Evolutionary conservation across 2,113 vertebrate species (phyloP).

Genomic region (Phylloscopus trochilus): DNA sequence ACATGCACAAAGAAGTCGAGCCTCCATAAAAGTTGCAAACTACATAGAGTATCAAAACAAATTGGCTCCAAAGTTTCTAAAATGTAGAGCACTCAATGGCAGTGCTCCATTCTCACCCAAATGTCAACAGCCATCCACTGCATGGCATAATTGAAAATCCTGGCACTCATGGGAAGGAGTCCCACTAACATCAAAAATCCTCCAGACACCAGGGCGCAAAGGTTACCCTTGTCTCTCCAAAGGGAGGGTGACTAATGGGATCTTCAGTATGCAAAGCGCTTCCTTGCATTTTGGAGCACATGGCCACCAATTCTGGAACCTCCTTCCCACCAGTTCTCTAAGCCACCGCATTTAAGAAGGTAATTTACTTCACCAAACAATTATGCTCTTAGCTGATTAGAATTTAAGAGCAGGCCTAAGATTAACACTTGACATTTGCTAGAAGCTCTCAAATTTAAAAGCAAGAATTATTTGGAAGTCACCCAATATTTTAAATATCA

Average conservation of each 20-base stretch:
- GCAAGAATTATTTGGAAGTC: conserved; percentile 17
- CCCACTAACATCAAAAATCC: not conserved
- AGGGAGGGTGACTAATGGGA: not conserved
- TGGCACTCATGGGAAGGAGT: not conserved
- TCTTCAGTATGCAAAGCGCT: accelerated
- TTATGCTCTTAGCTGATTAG: conserved; percentile 58
- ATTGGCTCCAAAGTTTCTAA: not conserved
- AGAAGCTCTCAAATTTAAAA: conserved; percentile 36
- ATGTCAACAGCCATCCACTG: not conserved
- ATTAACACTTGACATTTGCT: conserved; percentile 66
- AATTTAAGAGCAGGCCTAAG: conserved; percentile 41
- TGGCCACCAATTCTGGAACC: not conserved
- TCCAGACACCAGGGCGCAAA: not conserved
- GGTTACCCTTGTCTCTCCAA: not conserved
- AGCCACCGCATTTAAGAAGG: not conserved
- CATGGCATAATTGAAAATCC: not conserved
- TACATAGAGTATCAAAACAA: not conserved
- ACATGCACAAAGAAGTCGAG: not conserved
- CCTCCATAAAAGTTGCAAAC: not conserved
- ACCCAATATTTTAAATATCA: conserved; percentile 28
- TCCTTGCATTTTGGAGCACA: not conserved
- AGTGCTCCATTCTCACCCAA: not conserved
- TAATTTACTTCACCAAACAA: conserved; percentile 41
- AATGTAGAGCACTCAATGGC: accelerated
- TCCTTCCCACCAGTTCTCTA: not conserved